Evolutionary conservation across 2,113 vertebrate species (phyloP), one percentile per base, ranked within the genome.

Genomic region (Lucifuga dentata): DNA sequence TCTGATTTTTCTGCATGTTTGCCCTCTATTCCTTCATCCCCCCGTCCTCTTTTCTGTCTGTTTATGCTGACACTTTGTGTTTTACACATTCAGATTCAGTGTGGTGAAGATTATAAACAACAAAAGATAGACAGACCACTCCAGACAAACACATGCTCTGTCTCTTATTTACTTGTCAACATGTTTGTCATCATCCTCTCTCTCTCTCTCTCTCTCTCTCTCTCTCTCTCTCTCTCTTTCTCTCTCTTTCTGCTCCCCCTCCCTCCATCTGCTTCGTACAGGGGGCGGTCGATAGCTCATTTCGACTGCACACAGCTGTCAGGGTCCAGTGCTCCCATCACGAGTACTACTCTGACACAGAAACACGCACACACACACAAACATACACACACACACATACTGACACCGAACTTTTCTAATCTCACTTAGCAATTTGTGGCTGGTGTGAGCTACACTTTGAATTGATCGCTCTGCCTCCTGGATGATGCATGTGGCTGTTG

Each of bases 201-300:
- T 8, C 13, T 51, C 65, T 17, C 11, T 33, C 24, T 52, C 49
- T 13, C 17, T 29, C 36, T 49, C 17, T 20, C 48, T 12, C 11
- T 35, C 20, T 15, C 29, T 43, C 5, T 50, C 13, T 45, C 36
- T 5, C 16, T 35, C 5, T 15, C 26, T 40, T 13, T 55, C 44
- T 46, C 52, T 26, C 29, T 24, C n/a, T n/a, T n/a, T n/a, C n/a
- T n/a, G n/a, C n/a, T n/a, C n/a, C n/a, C n/a, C n/a, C n/a, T n/a
- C n/a, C n/a, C n/a, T n/a, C n/a, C n/a, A n/a, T n/a, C 11, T 17
- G 6, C 10, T 38, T 19, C 5, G 19, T 45, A n/a, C 0, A 9
- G 15, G 57, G 3, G 57, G 3, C 0, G 58, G 50, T 86, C 69
- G 59, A 88, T 81, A 69, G 58, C 68, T 83, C 76, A 89, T 86